A percentile compares a stretch with the other conserved stretches of the same genome.
These are phyloP conservation scores for Masnerella sp. DNA, from an alignment of 2,888 invertebrate genomes.

Conservation along the genomic window DNA sequence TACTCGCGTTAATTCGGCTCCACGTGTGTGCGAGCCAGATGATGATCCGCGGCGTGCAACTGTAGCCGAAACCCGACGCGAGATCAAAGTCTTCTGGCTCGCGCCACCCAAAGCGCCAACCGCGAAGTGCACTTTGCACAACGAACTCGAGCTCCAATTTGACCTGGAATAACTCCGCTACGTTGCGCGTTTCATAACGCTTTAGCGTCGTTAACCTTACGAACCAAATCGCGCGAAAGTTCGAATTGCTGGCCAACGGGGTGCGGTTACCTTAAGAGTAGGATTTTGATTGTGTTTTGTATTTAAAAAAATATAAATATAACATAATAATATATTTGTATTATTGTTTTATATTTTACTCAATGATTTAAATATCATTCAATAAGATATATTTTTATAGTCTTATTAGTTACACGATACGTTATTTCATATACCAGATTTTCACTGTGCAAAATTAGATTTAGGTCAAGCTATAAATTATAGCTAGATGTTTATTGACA, in stretches of 20 bases:
- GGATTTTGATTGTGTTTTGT: not conserved
- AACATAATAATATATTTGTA: too few relatives aligned
- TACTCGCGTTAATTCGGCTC: constrained; percentile 20
- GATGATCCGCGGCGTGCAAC: constrained; percentile 36
- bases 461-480: too few relatives aligned
- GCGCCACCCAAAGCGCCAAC: constrained; percentile 18
- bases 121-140: constrained; percentile 7
- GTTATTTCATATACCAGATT: too few relatives aligned
- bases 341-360: too few relatives aligned
- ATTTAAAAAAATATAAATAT: too few relatives aligned
- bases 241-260: not conserved
- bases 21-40: constrained; percentile 42
- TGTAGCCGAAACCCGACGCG: constrained; percentile 34
- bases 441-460: too few relatives aligned
- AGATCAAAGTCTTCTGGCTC: constrained; percentile 47
- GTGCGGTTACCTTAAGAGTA: too few relatives aligned
- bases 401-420: too few relatives aligned
- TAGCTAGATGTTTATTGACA: too few relatives aligned
- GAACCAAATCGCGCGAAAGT: not conserved
- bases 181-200: constrained; percentile 19
- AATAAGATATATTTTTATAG: too few relatives aligned
- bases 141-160: constrained; percentile 8
- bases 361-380: too few relatives aligned
- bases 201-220: constrained; percentile 23
- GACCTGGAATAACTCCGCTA: constrained; percentile 13